Evolutionary conservation across 1,140 invertebrate species (phyloP).

Genomic region (Drosophila dunni): DNA sequence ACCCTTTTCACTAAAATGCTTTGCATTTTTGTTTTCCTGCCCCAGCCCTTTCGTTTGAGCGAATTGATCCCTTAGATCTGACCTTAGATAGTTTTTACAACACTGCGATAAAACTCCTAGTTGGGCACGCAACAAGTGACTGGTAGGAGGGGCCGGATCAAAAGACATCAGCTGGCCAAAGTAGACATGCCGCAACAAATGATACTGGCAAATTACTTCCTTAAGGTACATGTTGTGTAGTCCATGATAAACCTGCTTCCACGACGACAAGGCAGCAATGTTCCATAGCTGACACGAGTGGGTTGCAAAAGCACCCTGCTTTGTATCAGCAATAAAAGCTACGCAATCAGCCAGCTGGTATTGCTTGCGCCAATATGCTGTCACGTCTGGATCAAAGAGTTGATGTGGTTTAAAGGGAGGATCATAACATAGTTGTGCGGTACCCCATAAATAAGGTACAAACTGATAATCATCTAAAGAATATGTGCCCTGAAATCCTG

Average conservation of each 20-base stretch:
- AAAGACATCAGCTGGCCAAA: constrained; percentile 60
- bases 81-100: neutral
- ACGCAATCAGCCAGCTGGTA: constrained; percentile 48
- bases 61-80: neutral
- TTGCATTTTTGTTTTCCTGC: neutral
- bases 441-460: constrained; percentile 59
- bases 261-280: constrained; percentile 42
- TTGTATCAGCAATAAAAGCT: constrained; percentile 22
- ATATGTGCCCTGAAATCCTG: constrained; percentile 45
- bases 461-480: constrained; percentile 65
- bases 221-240: constrained; percentile 54
- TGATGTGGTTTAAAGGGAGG: constrained; percentile 49
- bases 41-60: neutral
- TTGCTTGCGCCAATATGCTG: neutral
- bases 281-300: constrained; percentile 65
- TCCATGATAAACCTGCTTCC: constrained; percentile 47
- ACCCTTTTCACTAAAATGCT: no score
- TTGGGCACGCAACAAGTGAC: neutral
- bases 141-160: neutral
- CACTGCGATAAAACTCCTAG: constrained; percentile 34
- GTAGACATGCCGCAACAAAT: constrained; percentile 26
- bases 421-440: constrained; percentile 51
- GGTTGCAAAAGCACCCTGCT: constrained; percentile 46
- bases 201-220: constrained; percentile 37
- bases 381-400: constrained; percentile 36